Evolutionary conservation across 2,888 invertebrate genomes (phyloP).

Genomic region (Metellina segmentata): DNA sequence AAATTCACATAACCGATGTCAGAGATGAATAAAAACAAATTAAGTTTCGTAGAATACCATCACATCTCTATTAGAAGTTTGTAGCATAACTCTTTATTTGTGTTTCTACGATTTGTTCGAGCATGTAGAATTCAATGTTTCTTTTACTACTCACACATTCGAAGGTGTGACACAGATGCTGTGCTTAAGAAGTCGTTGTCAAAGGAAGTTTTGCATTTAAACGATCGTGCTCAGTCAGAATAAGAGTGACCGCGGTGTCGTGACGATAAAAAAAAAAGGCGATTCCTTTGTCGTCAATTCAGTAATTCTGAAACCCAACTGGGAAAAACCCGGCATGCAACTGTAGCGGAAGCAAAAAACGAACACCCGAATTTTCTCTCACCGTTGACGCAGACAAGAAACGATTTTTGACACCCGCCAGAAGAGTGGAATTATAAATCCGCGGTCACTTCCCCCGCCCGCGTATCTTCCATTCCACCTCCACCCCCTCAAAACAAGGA

Average conservation of each 20-base stretch:
- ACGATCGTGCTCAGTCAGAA: too few species aligned
- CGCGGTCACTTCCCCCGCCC: conserved; percentile 13
- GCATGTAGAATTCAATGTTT: too few species aligned
- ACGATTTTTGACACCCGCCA: not conserved
- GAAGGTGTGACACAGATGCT: too few species aligned
- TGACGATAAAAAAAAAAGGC: not conserved
- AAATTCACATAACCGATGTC: too few species aligned
- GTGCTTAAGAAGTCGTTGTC: too few species aligned
- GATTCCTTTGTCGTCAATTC: not conserved
- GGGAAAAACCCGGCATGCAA: not conserved
- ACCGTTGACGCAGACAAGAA: not conserved
- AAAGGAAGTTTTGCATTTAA: too few species aligned
- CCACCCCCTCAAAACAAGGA: not conserved
- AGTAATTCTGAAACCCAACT: not conserved
- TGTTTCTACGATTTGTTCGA: too few species aligned
- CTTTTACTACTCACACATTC: too few species aligned
- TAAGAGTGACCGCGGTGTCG: not conserved
- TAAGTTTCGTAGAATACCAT: too few species aligned
- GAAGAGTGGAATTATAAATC: conserved; percentile 50
- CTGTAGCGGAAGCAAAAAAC: conserved; percentile 7
- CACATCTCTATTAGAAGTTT: too few species aligned
- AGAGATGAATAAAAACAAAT: too few species aligned
- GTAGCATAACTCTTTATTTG: too few species aligned
- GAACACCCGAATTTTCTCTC: not conserved
- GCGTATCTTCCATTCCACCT: not conserved